Evolutionary conservation across 64 coral and sea anemone species (phyloP).

Genomic region (Cladopsammia gracilis): DNA sequence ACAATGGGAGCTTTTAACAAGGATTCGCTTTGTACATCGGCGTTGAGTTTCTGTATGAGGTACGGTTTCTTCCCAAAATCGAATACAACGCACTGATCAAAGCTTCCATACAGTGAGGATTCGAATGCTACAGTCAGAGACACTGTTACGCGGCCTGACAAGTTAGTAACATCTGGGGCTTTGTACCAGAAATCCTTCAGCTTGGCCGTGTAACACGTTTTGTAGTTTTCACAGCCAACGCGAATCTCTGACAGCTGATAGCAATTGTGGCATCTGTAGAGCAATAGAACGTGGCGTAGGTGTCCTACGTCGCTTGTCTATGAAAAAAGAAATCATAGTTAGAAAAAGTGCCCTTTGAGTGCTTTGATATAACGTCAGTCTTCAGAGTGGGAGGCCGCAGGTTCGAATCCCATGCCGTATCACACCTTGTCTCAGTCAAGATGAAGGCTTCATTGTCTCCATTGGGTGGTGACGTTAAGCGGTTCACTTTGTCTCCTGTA

Average conservation of each 20-base stretch:
- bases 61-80: conserved; percentile 70
- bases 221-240: conserved; percentile 3
- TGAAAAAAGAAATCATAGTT: neutral
- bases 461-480: too few species aligned
- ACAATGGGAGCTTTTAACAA: neutral
- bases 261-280: conserved; percentile 9
- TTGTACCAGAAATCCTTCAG: conserved; percentile 16
- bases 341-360: too few species aligned
- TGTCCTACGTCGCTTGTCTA: conserved; percentile 4
- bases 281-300: conserved; percentile 1
- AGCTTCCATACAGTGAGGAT: conserved; percentile 58
- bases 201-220: conserved; percentile 6
- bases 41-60: conserved; percentile 72
- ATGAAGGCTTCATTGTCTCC: too few species aligned
- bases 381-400: too few species aligned
- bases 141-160: neutral
- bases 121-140: conserved; percentile 8
- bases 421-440: too few species aligned
- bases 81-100: conserved; percentile 81
- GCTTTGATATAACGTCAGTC: too few species aligned
- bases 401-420: too few species aligned
- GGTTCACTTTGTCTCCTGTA: too few species aligned
- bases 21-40: conserved; percentile 47
- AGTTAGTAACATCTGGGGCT: neutral
- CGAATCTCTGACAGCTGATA: conserved; percentile 27